Percentiles rank a stretch among this genome's conserved stretches.
These are phyloP conservation scores for Haliclystus octoradiatus DNA, from an alignment of 30 jellyfish, hydroid and myxozoan species.

Conservation along the genomic window DNA sequence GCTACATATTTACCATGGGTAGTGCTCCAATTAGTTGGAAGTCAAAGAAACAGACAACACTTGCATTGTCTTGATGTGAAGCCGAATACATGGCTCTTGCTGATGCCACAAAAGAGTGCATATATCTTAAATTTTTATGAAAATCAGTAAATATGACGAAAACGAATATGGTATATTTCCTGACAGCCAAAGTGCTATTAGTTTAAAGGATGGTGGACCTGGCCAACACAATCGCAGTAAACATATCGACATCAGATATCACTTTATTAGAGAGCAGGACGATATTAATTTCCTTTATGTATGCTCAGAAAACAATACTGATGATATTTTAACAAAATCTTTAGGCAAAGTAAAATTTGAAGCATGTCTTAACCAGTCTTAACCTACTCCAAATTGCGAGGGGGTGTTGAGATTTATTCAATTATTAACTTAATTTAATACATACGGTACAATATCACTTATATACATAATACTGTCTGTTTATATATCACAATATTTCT, in stretches of 20 bases:
- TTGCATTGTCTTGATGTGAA: constrained; percentile 22
- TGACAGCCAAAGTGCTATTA: constrained; percentile 30
- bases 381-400: too few species aligned
- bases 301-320: constrained; percentile 6
- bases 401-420: too few species aligned
- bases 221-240: constrained; percentile 27
- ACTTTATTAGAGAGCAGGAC: constrained; percentile 21
- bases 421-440: too few species aligned
- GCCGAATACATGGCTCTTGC: constrained; percentile 23
- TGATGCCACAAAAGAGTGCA: constrained; percentile 11
- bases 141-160: constrained; percentile 2
- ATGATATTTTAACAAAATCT: constrained; percentile 17
- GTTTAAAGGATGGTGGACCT: constrained; percentile 12
- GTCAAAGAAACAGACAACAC: constrained; percentile 11
- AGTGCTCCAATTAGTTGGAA: constrained; percentile 25
- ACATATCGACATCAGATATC: constrained; percentile 19
- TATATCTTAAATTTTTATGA: constrained; percentile 8
- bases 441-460: too few species aligned
- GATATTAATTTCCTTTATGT: constrained; percentile 8
- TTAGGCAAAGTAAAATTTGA: too few species aligned
- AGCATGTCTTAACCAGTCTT: too few species aligned
- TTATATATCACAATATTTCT: too few species aligned
- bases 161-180: background rate
- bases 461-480: too few species aligned
- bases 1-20: constrained; percentile 10